These are phyloP conservation scores for Isoperla grammatica DNA, from an alignment of 2,888 invertebrate species.

Conservation along the genomic window DNA sequence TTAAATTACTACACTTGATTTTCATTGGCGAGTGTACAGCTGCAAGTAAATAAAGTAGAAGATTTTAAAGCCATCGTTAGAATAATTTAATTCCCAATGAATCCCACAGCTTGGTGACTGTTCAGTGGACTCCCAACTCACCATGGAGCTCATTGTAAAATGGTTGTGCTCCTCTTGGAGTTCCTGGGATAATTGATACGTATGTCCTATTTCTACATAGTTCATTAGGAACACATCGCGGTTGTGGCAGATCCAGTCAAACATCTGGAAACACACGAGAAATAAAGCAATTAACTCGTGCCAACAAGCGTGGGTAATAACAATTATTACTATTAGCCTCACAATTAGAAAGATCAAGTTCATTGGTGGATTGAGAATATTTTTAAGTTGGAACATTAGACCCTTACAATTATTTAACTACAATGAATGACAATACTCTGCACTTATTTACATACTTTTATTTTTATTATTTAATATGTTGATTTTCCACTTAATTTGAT, in stretches of 20 bases:
- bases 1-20: too few species aligned
- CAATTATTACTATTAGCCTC: conserved; percentile 20
- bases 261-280: conserved; percentile 62
- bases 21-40: too few species aligned
- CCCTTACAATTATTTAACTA: neutral
- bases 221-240: conserved; percentile 90
- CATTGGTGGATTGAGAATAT: neutral
- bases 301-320: neutral
- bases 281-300: neutral
- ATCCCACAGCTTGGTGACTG: too few species aligned
- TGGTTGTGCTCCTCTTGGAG: conserved; percentile 94
- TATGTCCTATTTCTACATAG: conserved; percentile 94
- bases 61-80: too few species aligned
- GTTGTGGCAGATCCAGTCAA: conserved; percentile 96
- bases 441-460: too few species aligned
- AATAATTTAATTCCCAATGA: too few species aligned
- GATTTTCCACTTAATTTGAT: too few species aligned
- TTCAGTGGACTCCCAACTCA: conserved; percentile 38
- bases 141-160: conserved; percentile 83
- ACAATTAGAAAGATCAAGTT: neutral
- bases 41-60: too few species aligned
- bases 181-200: conserved; percentile 83
- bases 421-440: too few species aligned
- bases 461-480: too few species aligned
- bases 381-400: neutral